Evolutionary conservation across 2,797 vertebrate species (phyloP).

Genomic region (Limnodromus scolopaceus): DNA sequence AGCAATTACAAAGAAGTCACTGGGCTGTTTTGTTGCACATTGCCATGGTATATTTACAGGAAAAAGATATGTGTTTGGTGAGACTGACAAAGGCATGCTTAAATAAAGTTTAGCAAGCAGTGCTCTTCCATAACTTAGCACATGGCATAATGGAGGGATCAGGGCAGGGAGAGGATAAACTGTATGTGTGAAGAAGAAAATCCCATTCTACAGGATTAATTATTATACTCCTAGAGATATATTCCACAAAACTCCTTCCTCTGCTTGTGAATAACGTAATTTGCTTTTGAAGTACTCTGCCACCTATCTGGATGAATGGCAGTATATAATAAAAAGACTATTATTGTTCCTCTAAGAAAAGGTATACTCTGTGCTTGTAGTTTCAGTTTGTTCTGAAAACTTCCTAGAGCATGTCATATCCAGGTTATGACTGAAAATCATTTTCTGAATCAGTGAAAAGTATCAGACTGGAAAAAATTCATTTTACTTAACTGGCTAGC

Average conservation of each 20-base stretch:
- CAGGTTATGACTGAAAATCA: conserved; percentile 11
- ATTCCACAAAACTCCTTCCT: not conserved
- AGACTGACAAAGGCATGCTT: not conserved
- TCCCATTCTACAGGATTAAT: not conserved
- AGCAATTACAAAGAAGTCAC: not conserved
- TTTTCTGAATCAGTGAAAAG: conserved; percentile 52
- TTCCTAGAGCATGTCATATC: not conserved
- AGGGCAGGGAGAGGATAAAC: not conserved
- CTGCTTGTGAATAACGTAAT: not conserved
- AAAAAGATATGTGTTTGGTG: not conserved
- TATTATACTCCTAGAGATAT: not conserved
- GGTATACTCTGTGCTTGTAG: not conserved
- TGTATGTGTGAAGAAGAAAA: not conserved
- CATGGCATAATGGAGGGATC: not conserved
- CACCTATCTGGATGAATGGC: not conserved
- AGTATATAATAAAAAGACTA: not conserved
- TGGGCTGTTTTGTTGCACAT: not conserved
- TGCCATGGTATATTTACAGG: not conserved
- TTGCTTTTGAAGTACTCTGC: not conserved
- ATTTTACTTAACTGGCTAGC: conserved; percentile 33
- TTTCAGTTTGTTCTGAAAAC: not conserved
- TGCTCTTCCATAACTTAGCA: not conserved
- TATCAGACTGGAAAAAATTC: conserved; percentile 57
- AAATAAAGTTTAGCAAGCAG: not conserved
- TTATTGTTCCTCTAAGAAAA: not conserved